Base-by-base conservation (phyloP, 2,113 vertebrate genomes). In the Brachypteracias leptosomus region DNA sequence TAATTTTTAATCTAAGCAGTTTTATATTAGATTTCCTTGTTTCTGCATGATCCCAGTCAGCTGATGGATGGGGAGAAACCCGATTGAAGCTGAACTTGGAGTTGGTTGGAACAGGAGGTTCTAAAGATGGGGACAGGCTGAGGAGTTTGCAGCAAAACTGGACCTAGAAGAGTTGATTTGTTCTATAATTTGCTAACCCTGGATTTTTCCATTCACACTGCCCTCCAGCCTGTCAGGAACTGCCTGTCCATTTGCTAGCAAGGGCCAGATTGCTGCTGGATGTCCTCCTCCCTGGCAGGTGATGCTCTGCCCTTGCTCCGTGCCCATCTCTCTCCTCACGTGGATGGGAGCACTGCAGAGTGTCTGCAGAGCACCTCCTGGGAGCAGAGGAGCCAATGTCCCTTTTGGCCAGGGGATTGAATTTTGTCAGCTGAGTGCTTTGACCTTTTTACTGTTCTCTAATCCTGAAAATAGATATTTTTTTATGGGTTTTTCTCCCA, bases 371-470 rank as follows among this genome's bases (percentile, higher is more conserved):
- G 62, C 10, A 4, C 2, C 47, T 13, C 47, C 29, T 0, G 49
- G 61, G 70, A 58, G 71, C 36, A 4, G n/a, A 42, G 33, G 73
- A 80, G 17, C 3, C 9, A 44, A 13, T 6, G 33, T 15, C 7
- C 51, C 76, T 93, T 38, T 63, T 40, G 67, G 79, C 66, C 47
- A 7, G 65, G 9, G 65, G 36, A 22, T 84, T 78, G 62, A 58
- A 49, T 95, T 79, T 51, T 82, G 85, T 85, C 66, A 86, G 70
- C 80, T 55, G 78, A 95, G 77, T 35, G 40, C 7, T 80, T 79
- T 95, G 89, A 92, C 93, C 74, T 95, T 95, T 74, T n/a, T 85
- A 35, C 58, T 88, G 13, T 93, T 90, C 94, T 76, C 52, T 38
- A 31, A 47, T 47, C 38, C 70, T 44, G 21, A 88, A 63, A 94